Evolutionary conservation across 2,113 vertebrate genomes (phyloP), one percentile per base, ranked within the genome.

Genomic region (Megaceryle maxima): DNA sequence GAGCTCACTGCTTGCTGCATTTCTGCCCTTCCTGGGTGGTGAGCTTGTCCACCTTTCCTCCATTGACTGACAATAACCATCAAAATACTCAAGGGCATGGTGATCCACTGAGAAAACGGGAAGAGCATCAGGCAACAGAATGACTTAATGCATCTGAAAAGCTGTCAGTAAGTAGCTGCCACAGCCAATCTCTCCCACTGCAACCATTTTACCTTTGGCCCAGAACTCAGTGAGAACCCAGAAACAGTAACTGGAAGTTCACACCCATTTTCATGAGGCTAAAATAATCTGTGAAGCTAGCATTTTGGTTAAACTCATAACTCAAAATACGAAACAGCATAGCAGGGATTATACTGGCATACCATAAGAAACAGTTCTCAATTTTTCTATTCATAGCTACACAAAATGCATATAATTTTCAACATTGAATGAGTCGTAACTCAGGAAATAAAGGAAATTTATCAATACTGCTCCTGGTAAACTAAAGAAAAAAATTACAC

Each of bases 181-280:
- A 62, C 43, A 51, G 70, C n/a, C 35, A 28, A 48, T 29, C 60
- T 81, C 88, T 86, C 66, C 76, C 62, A 44, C 64, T 56, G 67
- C 70, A 59, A 50, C 25, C 55, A 13, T 67, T 94, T 79, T 46
- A 51, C 84, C 70, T 77, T 69, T 67, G 75, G 88, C 82, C 84
- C 77, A 95, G 95, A 88, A 87, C 51, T 64, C 59, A 50, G 73
- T 35, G 33, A 87, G 83, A 87, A 94, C 60, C 68, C 60, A 95
- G 56, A 81, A 24, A 88, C 72, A 78, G 68, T 59, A 64, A 82
- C 29, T 72, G 73, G 73, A 84, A 84, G 78, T 75, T 75, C 69
- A 95, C 1, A 60, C 48, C 44, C 82, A 80, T 80, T 57, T 67
- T 74, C 85, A 76, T 70, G 72, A 92, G 56, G 91, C 81, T 63